Conservation (phyloP, 92 coral and sea anemone genomes). For the Parazoanthus darwini region DNA sequence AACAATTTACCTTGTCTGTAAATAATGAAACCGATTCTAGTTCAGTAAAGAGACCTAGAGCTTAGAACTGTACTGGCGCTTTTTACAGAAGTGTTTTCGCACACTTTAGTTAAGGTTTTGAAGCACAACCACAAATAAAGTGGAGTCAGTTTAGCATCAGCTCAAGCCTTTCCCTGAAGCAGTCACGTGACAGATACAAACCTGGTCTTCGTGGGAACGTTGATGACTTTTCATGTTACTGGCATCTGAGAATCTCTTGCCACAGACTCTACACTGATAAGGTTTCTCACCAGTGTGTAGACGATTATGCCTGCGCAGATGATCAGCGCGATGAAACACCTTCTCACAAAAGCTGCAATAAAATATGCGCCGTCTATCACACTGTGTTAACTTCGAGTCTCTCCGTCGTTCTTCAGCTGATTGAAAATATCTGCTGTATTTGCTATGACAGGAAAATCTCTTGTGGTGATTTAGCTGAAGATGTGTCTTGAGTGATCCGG, state of each 20-base stretch:
- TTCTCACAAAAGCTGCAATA: constrained; percentile 14
- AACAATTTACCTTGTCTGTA: no score
- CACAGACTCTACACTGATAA: constrained; percentile 21
- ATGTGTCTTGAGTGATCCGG: neutral
- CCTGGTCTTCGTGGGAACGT: constrained; percentile 24
- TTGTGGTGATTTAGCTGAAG: neutral
- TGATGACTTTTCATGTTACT: constrained; percentile 12
- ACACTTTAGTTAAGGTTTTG: no score
- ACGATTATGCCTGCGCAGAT: constrained; percentile 1
- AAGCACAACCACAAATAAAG: no score
- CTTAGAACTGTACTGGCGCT: no score
- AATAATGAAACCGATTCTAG: no score
- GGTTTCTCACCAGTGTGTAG: constrained; percentile 30
- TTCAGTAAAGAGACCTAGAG: no score
- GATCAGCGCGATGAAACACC: constrained; percentile 2
- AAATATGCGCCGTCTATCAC: neutral
- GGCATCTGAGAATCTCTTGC: constrained; percentile 28
- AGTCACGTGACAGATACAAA: neutral
- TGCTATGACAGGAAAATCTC: neutral
- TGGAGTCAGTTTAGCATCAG: no score
- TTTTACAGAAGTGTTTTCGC: no score
- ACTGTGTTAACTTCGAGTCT: neutral
- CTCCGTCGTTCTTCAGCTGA: neutral
- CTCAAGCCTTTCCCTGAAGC: neutral
- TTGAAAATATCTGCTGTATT: no score